Evolutionary conservation across 2,888 invertebrate species (phyloP), one percentile per base, ranked within the genome.

Genomic region (Leptinotarsa peninsularis): DNA sequence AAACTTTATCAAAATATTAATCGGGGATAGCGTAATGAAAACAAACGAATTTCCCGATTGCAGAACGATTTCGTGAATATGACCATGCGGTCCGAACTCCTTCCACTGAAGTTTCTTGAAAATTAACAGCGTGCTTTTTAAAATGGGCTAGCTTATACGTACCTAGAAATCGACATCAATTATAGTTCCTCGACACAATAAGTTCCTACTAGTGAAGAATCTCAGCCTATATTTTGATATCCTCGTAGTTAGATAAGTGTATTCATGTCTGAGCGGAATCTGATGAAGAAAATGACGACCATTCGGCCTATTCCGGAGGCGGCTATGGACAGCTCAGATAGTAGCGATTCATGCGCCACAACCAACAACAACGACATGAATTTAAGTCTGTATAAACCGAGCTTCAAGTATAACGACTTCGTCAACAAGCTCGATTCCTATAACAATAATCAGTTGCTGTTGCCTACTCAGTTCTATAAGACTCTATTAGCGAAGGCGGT

Each of bases 381-480:
- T 74, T 77, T 83, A 69, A 85, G 80, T 77, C 72, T 86, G 71
- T 86, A 86, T 80, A 86, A 85, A 73, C 81, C 84, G 33, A 82
- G 85, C 18, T 83, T 88, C 72, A 88, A 88, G 78, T 88, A 87
- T 77, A 87, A 86, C 80, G 86, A 87, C 81, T 86, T 88, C 79
- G 88, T 88, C 66, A 88, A 88, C 76, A 89, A 89, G 81, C 82
- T 89, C 74, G 89, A 89, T 81, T 85, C 86, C 75, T 89, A 89
- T 79, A 89, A 89, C 78, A 88, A 88, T 79, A 88, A 88, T 79
- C 89, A 89, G 80, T 81, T 89, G 78, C 75, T 95, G 71, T 89
- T 95, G 78, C 94, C 94, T 14, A 93, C 94, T 73, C 94, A 95
- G 85, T 90, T 95, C 82, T 95, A 95, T 86, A 95, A 95, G 88